phyloP scores from a whole-genome alignment of 2,113 vertebrate genomes.

The Mohoua ochrocephala region DNA sequence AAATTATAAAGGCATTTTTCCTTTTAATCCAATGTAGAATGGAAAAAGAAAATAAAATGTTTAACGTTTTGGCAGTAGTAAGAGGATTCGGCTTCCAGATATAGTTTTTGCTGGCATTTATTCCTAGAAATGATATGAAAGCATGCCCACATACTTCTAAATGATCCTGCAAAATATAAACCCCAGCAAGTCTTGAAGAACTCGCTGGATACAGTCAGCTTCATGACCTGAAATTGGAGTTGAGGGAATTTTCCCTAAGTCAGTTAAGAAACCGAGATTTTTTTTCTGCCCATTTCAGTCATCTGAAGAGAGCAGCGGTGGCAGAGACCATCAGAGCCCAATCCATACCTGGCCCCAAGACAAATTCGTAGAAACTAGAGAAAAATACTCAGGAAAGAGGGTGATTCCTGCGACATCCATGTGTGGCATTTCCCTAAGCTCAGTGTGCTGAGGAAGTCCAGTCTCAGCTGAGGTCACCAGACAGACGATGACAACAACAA shows the following conservation, averaged over 20 bases:
- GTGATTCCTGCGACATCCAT: neutral
- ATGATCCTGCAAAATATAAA: conserved; percentile 33
- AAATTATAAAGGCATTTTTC: neutral
- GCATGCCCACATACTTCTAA: neutral
- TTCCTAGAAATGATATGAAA: neutral
- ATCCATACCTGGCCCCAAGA: neutral
- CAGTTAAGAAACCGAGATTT: neutral
- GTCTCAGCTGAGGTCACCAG: neutral
- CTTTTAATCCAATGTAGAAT: neutral
- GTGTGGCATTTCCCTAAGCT: neutral
- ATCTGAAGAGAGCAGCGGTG: neutral
- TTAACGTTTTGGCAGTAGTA: neutral
- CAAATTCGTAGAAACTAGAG: neutral
- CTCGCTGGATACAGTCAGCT: neutral
- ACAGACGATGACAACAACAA: neutral
- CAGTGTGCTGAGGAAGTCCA: neutral
- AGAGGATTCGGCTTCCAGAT: neutral
- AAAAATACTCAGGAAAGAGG: neutral
- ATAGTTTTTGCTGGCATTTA: neutral
- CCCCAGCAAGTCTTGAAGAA: neutral
- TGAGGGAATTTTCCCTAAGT: neutral
- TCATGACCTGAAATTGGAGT: neutral
- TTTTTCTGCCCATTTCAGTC: neutral
- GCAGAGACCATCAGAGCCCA: neutral
- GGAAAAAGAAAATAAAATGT: neutral